A percentile compares a stretch with the other conserved stretches of the same genome.
These are phyloP conservation scores for Cephalopholis sonnerati DNA, from an alignment of 2,113 vertebrate species.

Conservation along the genomic window DNA sequence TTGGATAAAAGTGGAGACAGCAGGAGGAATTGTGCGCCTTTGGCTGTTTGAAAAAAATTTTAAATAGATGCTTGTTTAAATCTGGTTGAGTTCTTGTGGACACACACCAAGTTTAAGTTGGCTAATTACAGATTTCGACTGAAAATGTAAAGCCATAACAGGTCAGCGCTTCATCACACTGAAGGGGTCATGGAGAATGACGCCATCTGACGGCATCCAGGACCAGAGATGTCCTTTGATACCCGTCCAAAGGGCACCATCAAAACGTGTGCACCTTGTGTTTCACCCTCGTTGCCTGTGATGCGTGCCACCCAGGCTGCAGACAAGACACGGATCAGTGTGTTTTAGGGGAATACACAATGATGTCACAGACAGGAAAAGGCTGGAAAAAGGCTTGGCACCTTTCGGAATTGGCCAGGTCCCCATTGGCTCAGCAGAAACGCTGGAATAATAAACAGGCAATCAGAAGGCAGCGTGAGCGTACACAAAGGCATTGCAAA, in stretches of 20 bases:
- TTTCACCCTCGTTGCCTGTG: conserved; percentile 86
- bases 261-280: conserved; percentile 88
- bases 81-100: conserved; percentile 36
- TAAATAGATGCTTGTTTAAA: conserved; percentile 42
- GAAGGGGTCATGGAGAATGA: conserved; percentile 44
- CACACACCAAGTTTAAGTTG: conserved; percentile 50
- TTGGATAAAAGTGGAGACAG: conserved; percentile 9
- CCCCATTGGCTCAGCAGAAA: conserved; percentile 93
- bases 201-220: conserved; percentile 79
- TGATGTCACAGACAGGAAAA: conserved; percentile 98
- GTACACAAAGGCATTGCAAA: conserved; percentile 96
- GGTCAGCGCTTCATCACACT: conserved; percentile 58
- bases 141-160: conserved; percentile 41
- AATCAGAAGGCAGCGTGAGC: conserved; percentile 94
- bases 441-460: conserved; percentile 97
- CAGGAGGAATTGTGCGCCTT: not conserved
- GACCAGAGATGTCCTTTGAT: conserved; percentile 84
- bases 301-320: conserved; percentile 95
- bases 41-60: conserved; percentile 33
- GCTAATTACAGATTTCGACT: conserved; percentile 57
- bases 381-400: conserved; percentile 90
- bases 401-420: conserved; percentile 90
- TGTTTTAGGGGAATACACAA: conserved; percentile 91
- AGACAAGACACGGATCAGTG: conserved; percentile 93
- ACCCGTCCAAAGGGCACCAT: conserved; percentile 86